Conservation (phyloP, 1,140 invertebrate genomes). For the Aphelinus certus region DNA sequence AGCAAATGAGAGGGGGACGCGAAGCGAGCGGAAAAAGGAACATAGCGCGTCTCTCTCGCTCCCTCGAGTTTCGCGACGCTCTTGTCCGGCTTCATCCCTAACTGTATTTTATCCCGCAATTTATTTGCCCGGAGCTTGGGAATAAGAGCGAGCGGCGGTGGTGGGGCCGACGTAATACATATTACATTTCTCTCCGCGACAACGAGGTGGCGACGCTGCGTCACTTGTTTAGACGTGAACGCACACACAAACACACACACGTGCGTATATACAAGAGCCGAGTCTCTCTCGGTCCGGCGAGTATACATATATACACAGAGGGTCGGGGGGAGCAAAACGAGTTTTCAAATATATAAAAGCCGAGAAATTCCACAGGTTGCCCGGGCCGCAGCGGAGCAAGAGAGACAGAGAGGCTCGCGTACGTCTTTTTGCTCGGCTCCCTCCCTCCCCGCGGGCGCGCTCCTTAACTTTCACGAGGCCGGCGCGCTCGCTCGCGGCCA, state of each 20-base stretch:
- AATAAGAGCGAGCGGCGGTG: too few species aligned
- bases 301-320: constrained; percentile 11
- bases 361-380: constrained; percentile 52
- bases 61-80: constrained; percentile 17
- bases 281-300: too few species aligned
- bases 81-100: constrained; percentile 5
- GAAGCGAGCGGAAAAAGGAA: neutral
- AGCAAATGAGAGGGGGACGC: neutral
- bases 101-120: constrained; percentile 43
- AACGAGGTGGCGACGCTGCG: constrained; percentile 4
- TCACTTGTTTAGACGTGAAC: constrained; percentile 13
- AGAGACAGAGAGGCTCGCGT: neutral
- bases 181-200: constrained; percentile 39
- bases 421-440: constrained; percentile 31
- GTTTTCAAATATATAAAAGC: constrained; percentile 46
- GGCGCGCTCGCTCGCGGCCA: too few species aligned
- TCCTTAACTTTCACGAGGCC: constrained; percentile 14
- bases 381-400: constrained; percentile 28
- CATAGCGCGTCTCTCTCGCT: neutral
- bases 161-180: constrained; percentile 28
- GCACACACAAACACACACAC: too few species aligned
- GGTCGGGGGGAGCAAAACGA: constrained; percentile 36
- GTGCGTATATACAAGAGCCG: neutral
- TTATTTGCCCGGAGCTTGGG: constrained; percentile 36
- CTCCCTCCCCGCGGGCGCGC: neutral